Evolutionary conservation across 2,888 invertebrate species (phyloP), one percentile per base, ranked within the genome.

Genomic region (Gortyna flavago): DNA sequence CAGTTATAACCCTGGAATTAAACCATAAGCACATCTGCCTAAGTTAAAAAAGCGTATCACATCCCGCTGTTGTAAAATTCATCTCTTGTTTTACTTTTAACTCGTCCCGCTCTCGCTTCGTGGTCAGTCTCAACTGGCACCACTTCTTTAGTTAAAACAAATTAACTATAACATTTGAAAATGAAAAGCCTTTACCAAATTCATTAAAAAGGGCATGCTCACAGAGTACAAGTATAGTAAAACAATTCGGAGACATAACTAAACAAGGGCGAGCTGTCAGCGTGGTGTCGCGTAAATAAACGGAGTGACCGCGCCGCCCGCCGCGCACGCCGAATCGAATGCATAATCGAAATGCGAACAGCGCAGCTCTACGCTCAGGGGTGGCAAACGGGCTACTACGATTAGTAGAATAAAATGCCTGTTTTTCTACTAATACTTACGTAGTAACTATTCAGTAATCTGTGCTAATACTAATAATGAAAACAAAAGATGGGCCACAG

Each of bases 321-420:
- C 16, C 38, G 51, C 79, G 70, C 68, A 65, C 59, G 77, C 59
- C 64, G 74, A 84, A 81, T 84, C 81, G 82, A 87, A 88, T 88
- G 85, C 86, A 88, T 86, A 83, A 86, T 88, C 86, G 84, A 86
- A 87, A 86, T 80, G 65, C 72, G 83, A 77, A 73, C 62, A 80
- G 87, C 68, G 64, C 84, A 75, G 79, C 72, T 29, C 54, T 73
- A 66, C 7, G 16, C 5, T 7, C 25, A 87, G 81, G 86, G 87
- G 13, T 87, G 78, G 3, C 68, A 61, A 62, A 0, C 0, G 0
- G 6, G n/a, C 32, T 54, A 57, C 21, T 51, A 11, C 3, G 8
- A 18, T 29, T 54, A 54, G 18, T n/a, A 59, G 8, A 48, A 18
- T 32, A 29, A 11, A 44, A 21, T 48, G 21, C 29, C 0, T 0